These are phyloP conservation scores for Characodon lateralis DNA, from an alignment of 2,797 vertebrate species.

Conservation along the genomic window DNA sequence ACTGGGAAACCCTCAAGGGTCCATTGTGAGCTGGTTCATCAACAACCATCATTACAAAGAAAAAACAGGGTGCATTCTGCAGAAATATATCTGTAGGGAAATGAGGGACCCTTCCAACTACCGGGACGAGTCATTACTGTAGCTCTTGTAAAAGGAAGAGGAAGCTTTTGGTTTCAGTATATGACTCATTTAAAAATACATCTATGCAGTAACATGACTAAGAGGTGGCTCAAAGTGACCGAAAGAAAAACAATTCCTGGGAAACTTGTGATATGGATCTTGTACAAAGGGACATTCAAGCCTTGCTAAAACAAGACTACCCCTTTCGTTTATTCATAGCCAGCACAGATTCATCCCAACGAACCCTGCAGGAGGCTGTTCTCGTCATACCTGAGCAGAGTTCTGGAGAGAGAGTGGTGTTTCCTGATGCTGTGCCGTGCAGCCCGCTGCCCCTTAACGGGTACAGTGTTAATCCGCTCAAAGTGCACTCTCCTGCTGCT, in stretches of 20 bases:
- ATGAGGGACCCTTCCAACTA: constrained; percentile 16
- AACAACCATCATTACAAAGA: constrained; percentile 7
- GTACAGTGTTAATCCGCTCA: constrained; percentile 95
- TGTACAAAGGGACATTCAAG: background rate
- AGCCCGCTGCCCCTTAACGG: constrained; percentile 86
- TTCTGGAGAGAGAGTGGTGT: constrained; percentile 91
- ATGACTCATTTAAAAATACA: constrained; percentile 37
- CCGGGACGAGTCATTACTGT: constrained; percentile 7
- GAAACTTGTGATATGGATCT: background rate
- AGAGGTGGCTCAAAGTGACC: constrained; percentile 7
- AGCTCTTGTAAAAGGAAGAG: constrained; percentile 29
- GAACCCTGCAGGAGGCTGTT: constrained; percentile 31
- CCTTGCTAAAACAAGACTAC: constrained; percentile 1
- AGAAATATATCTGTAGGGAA: constrained; percentile 31
- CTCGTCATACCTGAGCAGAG: constrained; percentile 91
- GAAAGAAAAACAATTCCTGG: constrained; percentile 12
- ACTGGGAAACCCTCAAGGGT: constrained; percentile 16
- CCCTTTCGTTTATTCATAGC: constrained; percentile 2
- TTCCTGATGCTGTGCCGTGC: constrained; percentile 88
- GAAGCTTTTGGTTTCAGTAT: constrained; percentile 38
- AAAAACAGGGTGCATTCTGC: constrained; percentile 22
- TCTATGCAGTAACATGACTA: constrained; percentile 24
- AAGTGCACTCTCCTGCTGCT: constrained; percentile 94
- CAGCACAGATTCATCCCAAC: constrained; percentile 5
- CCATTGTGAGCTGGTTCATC: background rate